phyloP scores from a whole-genome alignment of 37 sponge, comb jelly and placozoan genomes.

The Aphrocallistes beatrix region DNA sequence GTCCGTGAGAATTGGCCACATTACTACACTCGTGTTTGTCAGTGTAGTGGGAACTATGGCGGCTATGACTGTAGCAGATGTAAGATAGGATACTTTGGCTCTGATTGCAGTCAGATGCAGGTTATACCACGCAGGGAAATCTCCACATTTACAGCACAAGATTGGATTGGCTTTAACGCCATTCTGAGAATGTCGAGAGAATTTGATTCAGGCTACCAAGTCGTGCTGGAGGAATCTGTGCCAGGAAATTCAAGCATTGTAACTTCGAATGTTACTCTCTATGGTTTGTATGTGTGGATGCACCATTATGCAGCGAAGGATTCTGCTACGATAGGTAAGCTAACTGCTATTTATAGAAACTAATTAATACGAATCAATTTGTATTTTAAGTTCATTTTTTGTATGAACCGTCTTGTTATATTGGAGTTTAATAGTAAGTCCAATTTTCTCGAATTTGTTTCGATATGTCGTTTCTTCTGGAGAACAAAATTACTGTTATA shows the following conservation, averaged over 20 bases:
- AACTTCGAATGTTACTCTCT: slow-evolving; percentile 22
- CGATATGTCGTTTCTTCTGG: too few relatives aligned
- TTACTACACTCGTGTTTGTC: slow-evolving; percentile 31
- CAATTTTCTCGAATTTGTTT: too few relatives aligned
- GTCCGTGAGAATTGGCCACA: slow-evolving; percentile 37
- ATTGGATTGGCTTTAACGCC: slow-evolving; percentile 27
- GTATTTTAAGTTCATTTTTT: neutral
- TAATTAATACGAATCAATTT: neutral
- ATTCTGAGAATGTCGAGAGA: slow-evolving; percentile 15
- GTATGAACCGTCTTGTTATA: neutral
- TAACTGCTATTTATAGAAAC: neutral
- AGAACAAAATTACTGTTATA: too few relatives aligned
- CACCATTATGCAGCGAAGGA: slow-evolving; percentile 49
- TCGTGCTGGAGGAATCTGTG: slow-evolving; percentile 23
- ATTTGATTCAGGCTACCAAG: slow-evolving; percentile 27
- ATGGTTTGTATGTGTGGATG: slow-evolving; percentile 31
- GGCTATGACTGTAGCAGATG: slow-evolving; percentile 44
- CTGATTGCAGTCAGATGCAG: slow-evolving; percentile 17
- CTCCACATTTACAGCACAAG: neutral
- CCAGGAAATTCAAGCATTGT: slow-evolving; percentile 19
- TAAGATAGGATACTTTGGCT: slow-evolving; percentile 35
- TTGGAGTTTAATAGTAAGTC: too few relatives aligned
- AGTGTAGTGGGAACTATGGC: slow-evolving; percentile 37
- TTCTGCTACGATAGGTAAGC: neutral
- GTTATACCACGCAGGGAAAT: slow-evolving; percentile 25